Evolutionary conservation across 1,140 invertebrate genomes (phyloP), one percentile per base, ranked within the genome.

Genomic region (Atta cephalotes): DNA sequence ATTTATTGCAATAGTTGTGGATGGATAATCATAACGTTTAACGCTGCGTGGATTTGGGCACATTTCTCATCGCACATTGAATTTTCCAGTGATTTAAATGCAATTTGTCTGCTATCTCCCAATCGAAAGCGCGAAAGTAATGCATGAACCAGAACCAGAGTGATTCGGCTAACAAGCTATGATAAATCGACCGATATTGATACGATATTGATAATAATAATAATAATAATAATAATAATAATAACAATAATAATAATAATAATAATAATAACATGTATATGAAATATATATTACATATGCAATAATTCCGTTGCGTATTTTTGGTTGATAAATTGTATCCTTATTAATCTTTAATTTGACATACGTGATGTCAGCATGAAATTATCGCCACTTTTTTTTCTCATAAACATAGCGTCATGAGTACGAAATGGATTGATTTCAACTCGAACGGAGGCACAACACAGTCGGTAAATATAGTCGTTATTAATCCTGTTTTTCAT

Each of bases 61-160:
- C 28, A 65, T 65, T 35, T 65, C 62, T 65, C 28, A 65, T 65
- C 16, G 62, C 16, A 65, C 62, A 31, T 65, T 35, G 28, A 31
- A 65, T 65, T 65, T 31, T 65, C 16, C 28, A 65, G 28, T 16
- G 16, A 65, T 65, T 65, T 65, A 65, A 65, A 65, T 65, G 7
- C 25, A 65, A 65, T 65, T 65, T 35, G 28, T 6, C 62, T 65
- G 25, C 28, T 31, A 65, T 65, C 28, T 35, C 7, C 6, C 16
- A 65, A 65, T 31, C 62, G 28, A 65, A 65, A 65, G 62, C 28
- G 58, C 58, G 21, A 60, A 60, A 60, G 58, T 60, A 60, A 60
- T 60, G 25, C 21, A 60, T 60, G 62, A 18, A 65, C 7, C 7
- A 12, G 2, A 65, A 65, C 6, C 28, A 31, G 62, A 65, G 14